These are phyloP conservation scores for Embiotoca jacksoni DNA, from an alignment of 2,113 vertebrate species.

Conservation along the genomic window DNA sequence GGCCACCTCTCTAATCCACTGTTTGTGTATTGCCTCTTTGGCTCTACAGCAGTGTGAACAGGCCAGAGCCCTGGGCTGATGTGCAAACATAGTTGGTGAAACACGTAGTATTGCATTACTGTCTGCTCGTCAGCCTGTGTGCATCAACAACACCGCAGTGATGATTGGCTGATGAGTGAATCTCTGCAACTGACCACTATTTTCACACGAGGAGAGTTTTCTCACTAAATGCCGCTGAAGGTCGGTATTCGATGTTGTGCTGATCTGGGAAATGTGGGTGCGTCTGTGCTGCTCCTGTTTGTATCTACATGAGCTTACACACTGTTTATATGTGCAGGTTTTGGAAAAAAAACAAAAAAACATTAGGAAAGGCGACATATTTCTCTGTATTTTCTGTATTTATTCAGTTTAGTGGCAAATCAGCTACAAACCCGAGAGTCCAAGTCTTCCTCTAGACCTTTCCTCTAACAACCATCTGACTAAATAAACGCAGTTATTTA, in stretches of 20 bases:
- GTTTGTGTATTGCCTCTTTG: conserved; percentile 78
- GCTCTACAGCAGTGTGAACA: conserved; percentile 65
- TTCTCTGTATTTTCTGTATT: background rate
- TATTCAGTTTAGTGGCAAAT: too few relatives aligned
- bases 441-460: too few relatives aligned
- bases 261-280: background rate
- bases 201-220: background rate
- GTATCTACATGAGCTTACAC: background rate
- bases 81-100: conserved; percentile 70
- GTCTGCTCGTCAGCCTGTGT: conserved; percentile 64
- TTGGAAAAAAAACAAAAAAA: too few relatives aligned
- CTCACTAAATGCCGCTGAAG: background rate
- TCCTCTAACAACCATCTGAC: too few relatives aligned
- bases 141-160: background rate
- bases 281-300: background rate
- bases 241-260: background rate
- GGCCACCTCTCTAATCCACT: conserved; percentile 71
- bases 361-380: background rate
- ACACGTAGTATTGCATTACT: conserved; percentile 57
- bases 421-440: too few relatives aligned
- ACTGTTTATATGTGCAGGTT: too few relatives aligned
- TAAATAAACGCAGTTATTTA: background rate
- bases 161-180: background rate
- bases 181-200: background rate
- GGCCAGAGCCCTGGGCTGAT: conserved; percentile 47